Base-by-base conservation (phyloP, 1,140 invertebrate genomes). In the Andricus grossulariae region DNA sequence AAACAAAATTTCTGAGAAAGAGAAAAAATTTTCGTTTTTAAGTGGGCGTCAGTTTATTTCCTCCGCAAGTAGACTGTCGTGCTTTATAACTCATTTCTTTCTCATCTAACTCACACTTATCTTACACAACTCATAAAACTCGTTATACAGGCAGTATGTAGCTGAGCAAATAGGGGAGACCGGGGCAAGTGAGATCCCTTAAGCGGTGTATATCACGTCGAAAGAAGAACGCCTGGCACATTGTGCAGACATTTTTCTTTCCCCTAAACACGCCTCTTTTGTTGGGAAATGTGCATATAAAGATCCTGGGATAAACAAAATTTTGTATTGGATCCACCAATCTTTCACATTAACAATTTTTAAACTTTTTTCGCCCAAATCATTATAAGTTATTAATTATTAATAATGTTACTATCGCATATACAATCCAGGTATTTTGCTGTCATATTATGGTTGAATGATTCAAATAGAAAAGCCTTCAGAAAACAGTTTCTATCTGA, bases 41-140 rank as follows among this genome's bases (percentile, higher is more conserved):
- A 74, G 75, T 77, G 60, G 49, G 77, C 54, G 60, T 54, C 72
- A 76, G 72, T 79, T 72, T 79, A 72, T 51, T 75, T 60, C 32
- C 60, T 57, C 57, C 55, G 72, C 76, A 77, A 74, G 76, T 83
- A 77, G 73, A 76, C 82, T 78, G 82, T 81, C 80, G 75, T 75
- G 77, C 78, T 72, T 54, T 80, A 81, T 83, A 83, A 84, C 79
- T 82, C 80, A 84, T 84, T 84, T 76, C 76, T 76, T 82, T 57
- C 79, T 82, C 80, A 82, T 84, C 76, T 79, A 79, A 80, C 79
- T 79, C 80, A 82, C 78, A 83, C 83, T 84, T 84, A 84, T 84
- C 80, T 84, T 84, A 71, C 83, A 81, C 83, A 84, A 84, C 80
- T 84, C 83, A 84, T 84, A 84, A 84, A 84, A 84, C 83, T 84